These are phyloP conservation scores for Haplochromis vanheusdeni DNA, from an alignment of 2,113 vertebrate species.

Conservation along the genomic window DNA sequence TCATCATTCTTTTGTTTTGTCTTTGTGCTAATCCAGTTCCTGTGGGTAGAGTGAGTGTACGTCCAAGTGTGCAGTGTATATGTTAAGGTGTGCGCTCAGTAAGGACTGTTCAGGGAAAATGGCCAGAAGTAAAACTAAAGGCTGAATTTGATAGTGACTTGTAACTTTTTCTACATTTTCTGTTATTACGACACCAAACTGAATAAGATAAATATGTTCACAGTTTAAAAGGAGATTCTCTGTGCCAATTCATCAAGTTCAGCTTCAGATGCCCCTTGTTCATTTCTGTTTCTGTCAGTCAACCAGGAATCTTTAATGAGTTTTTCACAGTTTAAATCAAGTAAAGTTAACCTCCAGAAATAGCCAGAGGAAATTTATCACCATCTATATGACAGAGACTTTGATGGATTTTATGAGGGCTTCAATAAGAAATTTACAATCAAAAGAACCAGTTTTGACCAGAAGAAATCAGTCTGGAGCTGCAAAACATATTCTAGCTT, in stretches of 20 bases:
- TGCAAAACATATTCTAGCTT: neutral
- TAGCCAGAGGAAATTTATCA: neutral
- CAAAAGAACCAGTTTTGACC: neutral
- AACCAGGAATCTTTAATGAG: neutral
- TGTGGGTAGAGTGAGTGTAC: neutral
- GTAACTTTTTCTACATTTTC: neutral
- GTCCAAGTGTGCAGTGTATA: neutral
- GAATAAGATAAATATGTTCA: neutral
- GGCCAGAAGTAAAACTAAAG: neutral
- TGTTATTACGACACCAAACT: neutral
- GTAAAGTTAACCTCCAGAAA: neutral
- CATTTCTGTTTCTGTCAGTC: neutral
- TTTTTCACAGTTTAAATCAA: neutral
- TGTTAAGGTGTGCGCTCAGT: neutral
- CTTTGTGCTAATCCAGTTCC: neutral
- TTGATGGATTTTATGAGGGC: neutral
- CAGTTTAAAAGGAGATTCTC: neutral
- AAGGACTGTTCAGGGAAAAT: neutral
- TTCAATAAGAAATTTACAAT: neutral
- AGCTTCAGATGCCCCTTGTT: neutral
- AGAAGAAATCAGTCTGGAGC: neutral
- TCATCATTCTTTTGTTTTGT: constrained; percentile 34
- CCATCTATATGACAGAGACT: neutral
- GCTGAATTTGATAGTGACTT: neutral
- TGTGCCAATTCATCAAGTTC: neutral